Base-by-base conservation (phyloP, 2,888 invertebrate species). In the Acrocyrtus sp. region DNA sequence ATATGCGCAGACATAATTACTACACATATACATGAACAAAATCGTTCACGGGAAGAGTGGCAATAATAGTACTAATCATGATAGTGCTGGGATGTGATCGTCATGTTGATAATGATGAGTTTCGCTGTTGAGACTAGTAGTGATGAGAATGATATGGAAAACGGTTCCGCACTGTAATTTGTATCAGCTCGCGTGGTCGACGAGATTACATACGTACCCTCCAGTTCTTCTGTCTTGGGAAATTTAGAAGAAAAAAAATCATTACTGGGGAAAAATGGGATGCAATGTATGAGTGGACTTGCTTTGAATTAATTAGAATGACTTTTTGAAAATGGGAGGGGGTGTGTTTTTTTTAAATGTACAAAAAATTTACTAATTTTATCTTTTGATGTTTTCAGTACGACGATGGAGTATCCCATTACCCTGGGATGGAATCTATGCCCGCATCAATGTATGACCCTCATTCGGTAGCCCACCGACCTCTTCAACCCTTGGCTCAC, bases 341-440 rank as follows among this genome's bases (percentile, higher is more conserved):
- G 39, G 6, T n/a, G n/a, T n/a, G n/a, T n/a, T n/a, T n/a, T n/a
- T n/a, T n/a, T 24, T 51, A 39, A 62, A 34, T 50, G 22, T 22
- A 39, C 8, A 8, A 15, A 47, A 47, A 47, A 6, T 47, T 47
- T 47, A 12, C 8, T 24, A 12, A 26, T 8, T 53, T 53, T 24
- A 27, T 65, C 15, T 3, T 17, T 57, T 43, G n/a, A 15, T 58
- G 29, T 51, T 27, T 27, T 58, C 88, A 95, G 95, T 95, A 95
- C 89, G 95, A 95, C 89, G 95, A 95, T 88, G 93, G 94, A 89
- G 92, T 95, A 88, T 91, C 91, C 86, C 91, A 91, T 87, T 95
- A 95, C 88, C 82, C 83, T 72, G 80, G 78, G 65, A 93, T 93
- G 92, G 94, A 94, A 86, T 57, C 74, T 41, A 74, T 88, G 84